Evolutionary conservation across 1,140 invertebrate species (phyloP), one percentile per base, ranked within the genome.

Genomic region (Cyclargus thomasi): DNA sequence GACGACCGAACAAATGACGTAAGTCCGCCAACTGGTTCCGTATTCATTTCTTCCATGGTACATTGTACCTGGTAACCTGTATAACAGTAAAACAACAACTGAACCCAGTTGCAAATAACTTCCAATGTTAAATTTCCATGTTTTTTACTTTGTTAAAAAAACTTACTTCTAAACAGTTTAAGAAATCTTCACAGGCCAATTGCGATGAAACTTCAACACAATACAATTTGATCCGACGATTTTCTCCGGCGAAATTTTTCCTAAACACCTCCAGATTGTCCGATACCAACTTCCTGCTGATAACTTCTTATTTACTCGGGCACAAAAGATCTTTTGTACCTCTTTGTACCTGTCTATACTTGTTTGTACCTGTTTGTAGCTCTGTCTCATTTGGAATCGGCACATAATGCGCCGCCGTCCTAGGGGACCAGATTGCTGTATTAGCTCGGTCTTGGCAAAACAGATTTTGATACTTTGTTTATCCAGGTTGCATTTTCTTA

Each of bases 381-480:
- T 55, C n/a, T 18, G 55, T 59, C 20, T 20, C 55, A 21, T 59
- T 59, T 11, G 6, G 20, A 59, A 18, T 20, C 20, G 55, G 55
- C 10, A 59, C 18, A 59, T 59, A 59, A 59, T 59, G 20, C 18
- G 16, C 53, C 16, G 16, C 18, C 55, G 55, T 59, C 55, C 55
- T 20, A 59, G 10, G 55, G 55, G 55, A 18, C 10, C 17, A 8
- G 55, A 59, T 20, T 47, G 39, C 39, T 47, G 8, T 47, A 47
- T 47, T 47, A 16, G 39, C 10, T 47, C 39, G 39, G 14, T 29
- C 39, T 47, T 47, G 6, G 14, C 14, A 47, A 47, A 47, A 47
- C 14, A 47, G 2, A 47, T 47, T 47, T 47, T 47, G 36, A 47
- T 47, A 47, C 14, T 47, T 14, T 35, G 29, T 35, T 35, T 35